Base-by-base conservation (phyloP, 2,888 invertebrate genomes). In the Gari tellinella region DNA sequence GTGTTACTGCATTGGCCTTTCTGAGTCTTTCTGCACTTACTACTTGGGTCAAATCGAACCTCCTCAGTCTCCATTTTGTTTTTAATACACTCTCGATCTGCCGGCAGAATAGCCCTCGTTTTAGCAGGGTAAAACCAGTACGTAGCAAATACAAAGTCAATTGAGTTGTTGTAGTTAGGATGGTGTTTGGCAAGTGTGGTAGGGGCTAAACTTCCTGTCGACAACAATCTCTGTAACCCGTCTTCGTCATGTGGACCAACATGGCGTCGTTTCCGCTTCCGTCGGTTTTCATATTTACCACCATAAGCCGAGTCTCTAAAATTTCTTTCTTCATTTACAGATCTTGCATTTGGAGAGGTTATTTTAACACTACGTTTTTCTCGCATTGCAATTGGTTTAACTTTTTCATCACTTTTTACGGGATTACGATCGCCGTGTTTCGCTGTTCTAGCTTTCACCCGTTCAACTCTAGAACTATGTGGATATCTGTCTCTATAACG, bases 71-170 rank as follows among this genome's bases (percentile, higher is more conserved):
- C 90, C 90, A 92, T 88, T 88, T 93, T 94, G 78, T 93, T 92
- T 66, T 93, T 93, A 43, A 96, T 94, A 86, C 96, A 96, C 75
- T 94, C 93, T 46, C 95, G 91, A 86, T 95, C 95, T 83, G 94
- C 93, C 38, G 94, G 94, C 49, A 94, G 88, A 53, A 93, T 88
- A 17, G 91, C 89, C 72, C 90, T 87, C 5, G 92, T 92, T 80
- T 92, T 92, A 5, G 94, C 94, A 0, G 95, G 94, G 77, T 95
- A 95, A 79, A 95, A 93, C 94, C 96, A 95, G 87, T 95, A 95
- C 8, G 95, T 94, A 5, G 95, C 94, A 89, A 96, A 96, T 19
- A 95, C 93, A 55, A 96, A 92, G 91, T 96, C 93, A 43, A 93
- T 92, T 14, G 80, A 91, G 94, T 90, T 84, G 61, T 88, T 87